These are phyloP conservation scores for Falco berigora DNA, from an alignment of 2,797 vertebrate genomes.

Conservation along the genomic window DNA sequence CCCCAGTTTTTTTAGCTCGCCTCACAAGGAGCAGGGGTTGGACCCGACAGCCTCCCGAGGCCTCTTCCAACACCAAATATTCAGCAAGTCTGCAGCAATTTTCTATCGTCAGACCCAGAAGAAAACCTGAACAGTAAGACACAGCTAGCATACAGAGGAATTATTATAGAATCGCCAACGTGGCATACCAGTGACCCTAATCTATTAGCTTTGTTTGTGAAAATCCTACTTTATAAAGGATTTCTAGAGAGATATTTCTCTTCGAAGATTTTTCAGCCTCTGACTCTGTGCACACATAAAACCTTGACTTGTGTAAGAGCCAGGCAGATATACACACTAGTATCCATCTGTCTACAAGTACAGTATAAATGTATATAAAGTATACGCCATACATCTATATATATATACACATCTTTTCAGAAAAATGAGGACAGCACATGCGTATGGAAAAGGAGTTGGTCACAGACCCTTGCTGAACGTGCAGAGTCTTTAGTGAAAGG, in stretches of 20 bases:
- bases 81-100: background rate
- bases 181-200: no score
- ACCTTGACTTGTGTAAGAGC: background rate
- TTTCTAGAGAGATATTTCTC: background rate
- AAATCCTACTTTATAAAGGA: background rate
- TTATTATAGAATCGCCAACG: accelerated
- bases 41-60: background rate
- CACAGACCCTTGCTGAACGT: accelerated
- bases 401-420: background rate
- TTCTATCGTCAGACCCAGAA: background rate
- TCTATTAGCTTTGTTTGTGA: background rate
- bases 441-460: background rate
- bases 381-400: no score
- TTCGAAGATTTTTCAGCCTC: background rate
- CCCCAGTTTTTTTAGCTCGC: background rate
- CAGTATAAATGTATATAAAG: no score
- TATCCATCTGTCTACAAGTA: background rate
- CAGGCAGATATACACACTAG: background rate
- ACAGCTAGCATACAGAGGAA: background rate
- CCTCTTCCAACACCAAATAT: background rate
- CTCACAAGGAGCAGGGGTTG: no score
- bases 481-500: background rate
- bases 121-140: background rate
- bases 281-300: background rate
- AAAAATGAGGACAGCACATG: background rate